Base-by-base conservation (phyloP, 2,888 invertebrate species). In the Spilarctia lutea region DNA sequence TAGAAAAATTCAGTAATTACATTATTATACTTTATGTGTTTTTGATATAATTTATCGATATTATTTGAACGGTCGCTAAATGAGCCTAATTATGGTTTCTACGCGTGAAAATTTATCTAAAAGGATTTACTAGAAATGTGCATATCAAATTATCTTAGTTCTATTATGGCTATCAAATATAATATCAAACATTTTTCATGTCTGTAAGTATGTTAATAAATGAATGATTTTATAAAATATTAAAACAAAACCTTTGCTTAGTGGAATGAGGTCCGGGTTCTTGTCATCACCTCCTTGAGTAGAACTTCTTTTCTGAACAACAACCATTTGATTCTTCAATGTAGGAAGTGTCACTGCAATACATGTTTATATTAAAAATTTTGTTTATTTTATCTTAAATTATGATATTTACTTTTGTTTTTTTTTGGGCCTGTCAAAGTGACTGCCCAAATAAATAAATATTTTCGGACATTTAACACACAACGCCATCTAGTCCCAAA, bases 211-310 rank as follows among this genome's bases (percentile, higher is more conserved):
- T 65, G 18, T 18, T 33, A 10, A 56, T n/a, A 56, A 6, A 56
- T 56, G 10, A n/a, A 52, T 52, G 7, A 24, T 52, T 48, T 48
- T 48, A 10, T 60, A 39, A 33, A 42, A 39, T 11, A 0, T 13
- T 42, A 48, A 24, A 45, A 63, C 0, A 56, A 10, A 27, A 74
- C 74, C 74, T 74, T 74, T 74, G 66, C 71, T 98, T 98, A 97
- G 97, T 30, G 98, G 98, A 83, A 98, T 98, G 84, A 98, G 97
- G 91, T 98, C 98, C 16, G 98, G 98, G 95, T 98, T 98, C 86
- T 97, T 96, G 88, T 98, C 75, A 88, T 98, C 98, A 86, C 97
- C 97, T 85, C 97, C 96, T 89, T 97, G 97, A 82, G 97, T 97
- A 13, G 97, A 96, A 74, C 88, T 91, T 42, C 93, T 84, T 79